Conservation (phyloP, 2,888 invertebrate species). For the Lasioglossum leucozonium region DNA sequence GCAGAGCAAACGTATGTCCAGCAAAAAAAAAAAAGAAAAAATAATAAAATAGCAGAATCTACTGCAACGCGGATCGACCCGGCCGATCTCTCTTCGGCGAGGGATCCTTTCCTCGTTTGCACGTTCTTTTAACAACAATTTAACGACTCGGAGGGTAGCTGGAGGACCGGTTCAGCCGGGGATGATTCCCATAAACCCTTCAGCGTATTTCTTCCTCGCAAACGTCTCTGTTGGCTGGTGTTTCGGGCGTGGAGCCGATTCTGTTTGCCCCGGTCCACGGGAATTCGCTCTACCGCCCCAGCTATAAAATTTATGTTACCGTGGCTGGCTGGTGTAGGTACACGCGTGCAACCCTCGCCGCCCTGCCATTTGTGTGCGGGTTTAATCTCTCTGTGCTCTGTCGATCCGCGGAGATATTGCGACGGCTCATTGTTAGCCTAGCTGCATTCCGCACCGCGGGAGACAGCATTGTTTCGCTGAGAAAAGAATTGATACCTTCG, state of each 20-base stretch:
- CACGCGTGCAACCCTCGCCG: conserved; percentile 36
- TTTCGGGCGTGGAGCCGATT: conserved; percentile 22
- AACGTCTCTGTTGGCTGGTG: conserved; percentile 34
- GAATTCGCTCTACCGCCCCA: conserved; percentile 70
- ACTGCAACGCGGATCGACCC: neutral
- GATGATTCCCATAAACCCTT: conserved; percentile 22
- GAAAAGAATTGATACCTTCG: conserved; percentile 19
- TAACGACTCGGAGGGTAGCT: conserved; percentile 23
- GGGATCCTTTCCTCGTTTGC: conserved; percentile 28
- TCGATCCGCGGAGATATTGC: conserved; percentile 34
- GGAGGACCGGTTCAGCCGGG: neutral
- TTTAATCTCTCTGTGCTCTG: conserved; percentile 28
- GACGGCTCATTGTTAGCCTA: conserved; percentile 28
- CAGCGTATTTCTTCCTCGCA: conserved; percentile 17
- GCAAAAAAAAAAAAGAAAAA: no score
- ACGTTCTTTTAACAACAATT: conserved; percentile 43
- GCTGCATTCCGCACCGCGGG: conserved; percentile 6
- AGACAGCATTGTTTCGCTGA: conserved; percentile 25
- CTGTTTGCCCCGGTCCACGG: conserved; percentile 59
- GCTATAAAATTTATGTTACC: conserved; percentile 77
- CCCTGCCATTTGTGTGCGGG: conserved; percentile 10
- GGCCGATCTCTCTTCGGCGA: neutral
- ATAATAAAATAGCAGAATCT: neutral
- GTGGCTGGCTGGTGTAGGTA: conserved; percentile 25
- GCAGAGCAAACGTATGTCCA: neutral